Base-by-base conservation (phyloP, 2,797 vertebrate genomes). In the Dermochelys coriacea region DNA sequence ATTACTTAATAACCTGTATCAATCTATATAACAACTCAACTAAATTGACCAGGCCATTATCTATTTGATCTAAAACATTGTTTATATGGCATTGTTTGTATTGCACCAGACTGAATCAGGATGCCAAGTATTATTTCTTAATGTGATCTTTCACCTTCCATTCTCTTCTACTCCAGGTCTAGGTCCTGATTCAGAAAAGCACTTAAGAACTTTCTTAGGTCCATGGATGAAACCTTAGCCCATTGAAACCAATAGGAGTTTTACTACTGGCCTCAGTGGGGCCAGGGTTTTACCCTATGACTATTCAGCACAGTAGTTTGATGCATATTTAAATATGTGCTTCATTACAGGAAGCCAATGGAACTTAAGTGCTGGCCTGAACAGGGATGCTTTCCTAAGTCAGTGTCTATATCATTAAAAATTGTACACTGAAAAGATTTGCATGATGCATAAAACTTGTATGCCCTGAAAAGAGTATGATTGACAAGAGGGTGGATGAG, bases 21-120 rank as follows among this genome's bases (percentile, higher is more conserved):
- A 94, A 94, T 94, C 95, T 74, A 80, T 87, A 86, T 16, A 92
- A 86, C 84, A 95, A 88, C 87, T 91, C 87, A 94, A 89, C 90
- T 94, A 93, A 96, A 95, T 64, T 91, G 88, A 91, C 75, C 27
- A 84, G 77, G 61, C 89, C 55, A 87, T 92, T 89, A 68, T 92
- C 84, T 78, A 82, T 89, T 94, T 86, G 77, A 91, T 64, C 12
- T 79, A 91, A 95, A 34, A 85, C 55, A 90, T 57, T 94, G 45
- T 47, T 94, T 52, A 82, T 92, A 19, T 86, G 87, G 75, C 49
- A 93, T 89, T 49, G 89, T 93, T 86, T 90, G 80, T 91, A 37
- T 27, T 82, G 3, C 64, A 88, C 82, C 87, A 82, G 4, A 68
- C 45, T 5, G 68, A 86, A 79, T 91, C 68, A 91, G 93, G 90